A percentile compares a stretch with the other conserved stretches of the same genome.
These are phyloP conservation scores for Elaphurus davidianus DNA, from an alignment of 2,113 vertebrate species.

Conservation along the genomic window DNA sequence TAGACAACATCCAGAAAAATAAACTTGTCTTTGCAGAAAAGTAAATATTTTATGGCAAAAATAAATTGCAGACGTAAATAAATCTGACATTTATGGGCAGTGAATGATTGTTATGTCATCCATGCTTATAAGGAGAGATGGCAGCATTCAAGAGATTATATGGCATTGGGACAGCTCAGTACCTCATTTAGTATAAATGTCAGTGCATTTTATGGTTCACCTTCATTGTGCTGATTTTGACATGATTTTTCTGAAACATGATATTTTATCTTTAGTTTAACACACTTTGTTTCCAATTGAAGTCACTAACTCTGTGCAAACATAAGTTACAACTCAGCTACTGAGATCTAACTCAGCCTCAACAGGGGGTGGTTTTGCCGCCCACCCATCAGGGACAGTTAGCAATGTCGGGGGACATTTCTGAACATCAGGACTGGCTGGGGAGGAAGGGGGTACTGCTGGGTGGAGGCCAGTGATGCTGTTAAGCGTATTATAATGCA, in stretches of 20 bases:
- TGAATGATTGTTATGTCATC: not conserved
- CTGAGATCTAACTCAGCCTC: not conserved
- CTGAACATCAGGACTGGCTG: not conserved
- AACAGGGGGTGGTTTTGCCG: accelerated
- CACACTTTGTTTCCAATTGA: not conserved
- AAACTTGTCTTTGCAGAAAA: not conserved
- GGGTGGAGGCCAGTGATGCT: too few relatives aligned
- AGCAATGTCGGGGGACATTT: not conserved
- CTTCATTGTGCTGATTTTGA: not conserved
- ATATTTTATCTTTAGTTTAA: not conserved
- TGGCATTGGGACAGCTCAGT: not conserved
- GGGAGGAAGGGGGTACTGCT: accelerated
- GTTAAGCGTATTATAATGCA: too few relatives aligned
- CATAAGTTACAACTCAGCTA: accelerated
- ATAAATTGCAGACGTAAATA: constrained; percentile 4
- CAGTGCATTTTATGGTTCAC: not conserved
- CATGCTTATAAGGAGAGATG: not conserved
- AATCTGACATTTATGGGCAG: not conserved
- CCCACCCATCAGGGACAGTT: not conserved
- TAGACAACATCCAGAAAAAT: not conserved
- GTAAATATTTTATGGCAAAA: constrained; percentile 48
- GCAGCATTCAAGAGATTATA: not conserved
- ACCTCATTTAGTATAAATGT: not conserved
- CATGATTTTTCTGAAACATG: not conserved
- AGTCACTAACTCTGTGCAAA: not conserved